phyloP scores from a whole-genome alignment of 2,888 invertebrate species.

The Eupithecia insigniata region DNA sequence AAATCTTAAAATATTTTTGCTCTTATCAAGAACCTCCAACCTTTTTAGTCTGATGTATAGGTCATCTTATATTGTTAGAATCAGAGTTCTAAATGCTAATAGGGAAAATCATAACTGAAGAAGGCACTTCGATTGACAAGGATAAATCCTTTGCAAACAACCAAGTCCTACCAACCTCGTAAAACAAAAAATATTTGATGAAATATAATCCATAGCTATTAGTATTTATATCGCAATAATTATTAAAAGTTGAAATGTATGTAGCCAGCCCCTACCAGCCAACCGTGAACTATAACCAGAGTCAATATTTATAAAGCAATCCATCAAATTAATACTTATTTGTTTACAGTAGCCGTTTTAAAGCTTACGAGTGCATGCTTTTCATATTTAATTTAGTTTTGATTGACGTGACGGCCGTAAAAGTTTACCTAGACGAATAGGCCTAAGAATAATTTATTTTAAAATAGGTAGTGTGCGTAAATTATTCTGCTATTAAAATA shows the following conservation, averaged over 20 bases:
- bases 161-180: slow-evolving; percentile 11
- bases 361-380: slow-evolving; percentile 31
- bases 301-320: slow-evolving; percentile 70
- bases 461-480: neutral
- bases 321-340: slow-evolving; percentile 73
- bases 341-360: slow-evolving; percentile 43
- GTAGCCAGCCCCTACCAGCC: slow-evolving; percentile 56
- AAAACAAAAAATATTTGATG: slow-evolving; percentile 18
- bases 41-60: no score
- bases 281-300: slow-evolving; percentile 63
- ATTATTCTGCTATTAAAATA: neutral
- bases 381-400: slow-evolving; percentile 36
- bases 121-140: neutral
- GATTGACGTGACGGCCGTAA: slow-evolving; percentile 25
- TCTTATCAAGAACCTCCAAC: neutral
- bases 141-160: slow-evolving; percentile 12
- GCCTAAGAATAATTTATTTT: neutral
- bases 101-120: neutral
- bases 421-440: neutral
- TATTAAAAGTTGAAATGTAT: slow-evolving; percentile 37
- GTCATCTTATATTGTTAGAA: neutral
- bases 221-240: slow-evolving; percentile 26
- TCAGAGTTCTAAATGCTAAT: neutral
- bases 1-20: neutral
- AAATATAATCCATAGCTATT: slow-evolving; percentile 10